Evolutionary conservation across 2,888 invertebrate species (phyloP).

Genomic region (Phalangium opilio): DNA sequence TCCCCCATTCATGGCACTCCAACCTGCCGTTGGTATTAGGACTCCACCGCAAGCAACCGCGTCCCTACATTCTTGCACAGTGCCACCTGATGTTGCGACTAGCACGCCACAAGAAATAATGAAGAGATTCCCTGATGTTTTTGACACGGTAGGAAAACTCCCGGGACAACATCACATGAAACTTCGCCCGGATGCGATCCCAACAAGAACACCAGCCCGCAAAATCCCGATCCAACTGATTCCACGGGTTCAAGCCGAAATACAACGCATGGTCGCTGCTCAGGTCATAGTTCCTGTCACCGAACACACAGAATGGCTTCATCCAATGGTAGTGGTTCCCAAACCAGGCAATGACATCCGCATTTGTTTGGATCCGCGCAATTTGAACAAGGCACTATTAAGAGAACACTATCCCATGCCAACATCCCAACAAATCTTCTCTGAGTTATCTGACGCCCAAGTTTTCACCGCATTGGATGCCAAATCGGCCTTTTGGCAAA

Average conservation of each 20-base stretch:
- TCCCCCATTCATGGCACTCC: too few species aligned
- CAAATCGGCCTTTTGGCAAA: slow-evolving; percentile 27
- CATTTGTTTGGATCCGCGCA: slow-evolving; percentile 26
- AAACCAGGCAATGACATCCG: slow-evolving; percentile 22
- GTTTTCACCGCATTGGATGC: slow-evolving; percentile 24
- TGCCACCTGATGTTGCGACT: too few species aligned
- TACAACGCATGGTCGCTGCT: too few species aligned
- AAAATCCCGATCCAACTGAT: too few species aligned
- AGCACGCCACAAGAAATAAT: too few species aligned
- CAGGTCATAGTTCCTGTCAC: slow-evolving; percentile 4
- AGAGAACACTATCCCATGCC: slow-evolving; percentile 25
- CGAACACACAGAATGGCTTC: background rate
- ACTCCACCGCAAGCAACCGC: too few species aligned
- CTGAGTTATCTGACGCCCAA: slow-evolving; percentile 20
- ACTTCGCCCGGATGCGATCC: background rate
- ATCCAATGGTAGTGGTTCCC: slow-evolving; percentile 25
- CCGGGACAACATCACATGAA: too few species aligned
- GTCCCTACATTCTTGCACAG: too few species aligned
- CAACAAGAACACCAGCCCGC: too few species aligned
- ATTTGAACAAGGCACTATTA: slow-evolving; percentile 22
- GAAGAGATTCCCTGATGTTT: too few species aligned
- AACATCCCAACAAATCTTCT: slow-evolving; percentile 24
- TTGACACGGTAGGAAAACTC: too few species aligned
- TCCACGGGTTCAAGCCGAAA: background rate
- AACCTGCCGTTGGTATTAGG: too few species aligned